Evolutionary conservation across 2,888 invertebrate genomes (phyloP), one percentile per base, ranked within the genome.

Genomic region (Phoenoteleia sp.): DNA sequence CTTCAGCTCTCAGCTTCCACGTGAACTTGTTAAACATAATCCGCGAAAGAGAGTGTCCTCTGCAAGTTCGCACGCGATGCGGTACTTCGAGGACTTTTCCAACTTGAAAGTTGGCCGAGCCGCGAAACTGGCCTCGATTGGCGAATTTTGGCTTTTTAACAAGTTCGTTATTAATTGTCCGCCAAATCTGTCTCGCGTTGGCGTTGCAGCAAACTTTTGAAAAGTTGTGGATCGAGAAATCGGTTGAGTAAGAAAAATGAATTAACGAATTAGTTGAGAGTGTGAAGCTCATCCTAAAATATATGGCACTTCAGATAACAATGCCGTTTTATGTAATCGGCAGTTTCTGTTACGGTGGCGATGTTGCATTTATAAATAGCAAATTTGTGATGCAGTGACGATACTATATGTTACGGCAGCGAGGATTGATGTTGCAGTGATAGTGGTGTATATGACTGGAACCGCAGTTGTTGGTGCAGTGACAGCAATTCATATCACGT

Each of bases 381-480:
- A 75, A 64, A 45, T 75, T 72, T 54, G 45, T 54, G 75, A 29
- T 64, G 52, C 64, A 54, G 64, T 66, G 66, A 62, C 42, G 21
- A 33, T 47, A 47, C 23, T 19, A 42, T 36, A 56, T 25, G 33
- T 67, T 58, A 75, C 11, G 33, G 19, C 39, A 54, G 23, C 58
- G 25, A 21, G 36, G 21, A 58, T 36, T 64, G 45, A 66, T 66
- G 45, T 42, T 64, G 64, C 42, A 66, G 76, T 76, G 58, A 76
- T 76, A 66, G 54, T 42, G 47, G 54, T 56, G 56, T 76, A 42
- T 21, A 56, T 58, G 23, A 58, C 47, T 27, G 17, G 23, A 76
- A 67, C 76, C 25, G 36, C 58, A 36, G 56, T 76, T 66, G 64
- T 27, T 58, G 58, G 47, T 76, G 64, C 56, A 76, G 56, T 56